Evolutionary conservation across 2,888 invertebrate genomes (phyloP), one percentile per base, ranked within the genome.

Genomic region (Ornithoptera alexandrae): DNA sequence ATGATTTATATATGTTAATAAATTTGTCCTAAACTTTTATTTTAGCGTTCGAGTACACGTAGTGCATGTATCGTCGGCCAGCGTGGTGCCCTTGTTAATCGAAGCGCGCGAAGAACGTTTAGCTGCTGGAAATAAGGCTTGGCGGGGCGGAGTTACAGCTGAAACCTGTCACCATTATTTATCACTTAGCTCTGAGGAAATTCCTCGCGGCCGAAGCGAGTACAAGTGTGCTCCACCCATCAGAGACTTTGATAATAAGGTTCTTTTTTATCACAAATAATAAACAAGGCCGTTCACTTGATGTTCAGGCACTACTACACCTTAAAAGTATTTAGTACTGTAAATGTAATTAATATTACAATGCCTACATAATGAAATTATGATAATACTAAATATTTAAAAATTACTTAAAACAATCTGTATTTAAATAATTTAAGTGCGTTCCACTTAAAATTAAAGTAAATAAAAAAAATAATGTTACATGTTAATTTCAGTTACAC

Each of bases 81-180:
- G 92, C 12, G 94, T 94, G 1, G 83, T 96, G 36, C 93, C 94
- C 0, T 74, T 94, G n/a, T 85, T 96, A 63, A 84, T 88, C 56
- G 82, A 91, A 64, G 93, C 94, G 1, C 93, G 94, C 66, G 76
- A 78, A 72, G 76, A 67, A 72, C 86, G 79, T 83, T 85, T 69
- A 80, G 88, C 67, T 78, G 86, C 68, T 73, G 96, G 96, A 64
- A 93, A 94, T 75, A 79, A 77, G 36, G 84, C 79, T 0, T 92
- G 90, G 78, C 93, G 94, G 6, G 92, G 89, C 0, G 93, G 93
- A 0, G 86, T 96, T 70, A 95, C 95, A 0, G 95, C 94, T 0
- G 96, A 96, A 84, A 96, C 96, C 1, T 96, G 96, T 79, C 95
- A 95, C 75, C 96, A 96, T 81, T 96, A 96, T 81, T 86, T 96